A percentile compares a stretch with the other conserved stretches of the same genome.
These are phyloP conservation scores for Musca vetustissima DNA, from an alignment of 1,140 invertebrate genomes.

Conservation along the genomic window DNA sequence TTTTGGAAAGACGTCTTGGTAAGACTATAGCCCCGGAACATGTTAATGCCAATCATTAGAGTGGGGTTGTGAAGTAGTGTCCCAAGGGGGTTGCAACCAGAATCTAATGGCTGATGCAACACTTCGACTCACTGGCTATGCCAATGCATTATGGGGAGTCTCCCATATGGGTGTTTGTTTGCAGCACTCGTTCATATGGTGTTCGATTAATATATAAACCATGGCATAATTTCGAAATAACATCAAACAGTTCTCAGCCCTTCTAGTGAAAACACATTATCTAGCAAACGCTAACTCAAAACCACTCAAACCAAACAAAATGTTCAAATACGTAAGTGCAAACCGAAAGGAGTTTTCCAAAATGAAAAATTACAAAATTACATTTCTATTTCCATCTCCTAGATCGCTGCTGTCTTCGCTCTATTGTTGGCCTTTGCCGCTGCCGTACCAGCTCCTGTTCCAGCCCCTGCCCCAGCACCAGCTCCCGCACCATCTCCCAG, in stretches of 20 bases:
- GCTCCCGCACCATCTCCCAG: conserved; percentile 2
- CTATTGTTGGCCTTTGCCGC: conserved; percentile 11
- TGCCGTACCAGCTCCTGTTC: conserved; percentile 8
- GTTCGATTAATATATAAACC: conserved; percentile 6
- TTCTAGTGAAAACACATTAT: conserved; percentile 1
- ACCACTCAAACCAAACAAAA: conserved; percentile 34
- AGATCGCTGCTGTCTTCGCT: conserved; percentile 14
- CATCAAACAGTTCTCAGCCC: conserved; percentile 19
- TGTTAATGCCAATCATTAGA: too few species aligned
- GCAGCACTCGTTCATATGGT: too few species aligned
- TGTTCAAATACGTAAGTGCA: conserved; percentile 41
- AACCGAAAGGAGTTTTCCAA: not conserved
- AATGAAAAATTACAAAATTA: not conserved
- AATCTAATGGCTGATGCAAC: conserved; percentile 19
- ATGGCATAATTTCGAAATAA: conserved; percentile 1
- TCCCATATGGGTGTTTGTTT: too few species aligned
- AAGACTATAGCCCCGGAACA: too few species aligned
- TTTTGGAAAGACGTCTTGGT: too few species aligned
- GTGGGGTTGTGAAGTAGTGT: too few species aligned
- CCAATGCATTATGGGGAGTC: too few species aligned
- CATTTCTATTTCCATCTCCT: not conserved
- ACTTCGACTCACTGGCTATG: not conserved
- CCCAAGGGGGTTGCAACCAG: too few species aligned
- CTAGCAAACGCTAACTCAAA: not conserved
- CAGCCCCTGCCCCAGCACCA: conserved; percentile 6